Evolutionary conservation across 2,797 vertebrate genomes (phyloP), one percentile per base, ranked within the genome.

Genomic region (Podarcis siculus): DNA sequence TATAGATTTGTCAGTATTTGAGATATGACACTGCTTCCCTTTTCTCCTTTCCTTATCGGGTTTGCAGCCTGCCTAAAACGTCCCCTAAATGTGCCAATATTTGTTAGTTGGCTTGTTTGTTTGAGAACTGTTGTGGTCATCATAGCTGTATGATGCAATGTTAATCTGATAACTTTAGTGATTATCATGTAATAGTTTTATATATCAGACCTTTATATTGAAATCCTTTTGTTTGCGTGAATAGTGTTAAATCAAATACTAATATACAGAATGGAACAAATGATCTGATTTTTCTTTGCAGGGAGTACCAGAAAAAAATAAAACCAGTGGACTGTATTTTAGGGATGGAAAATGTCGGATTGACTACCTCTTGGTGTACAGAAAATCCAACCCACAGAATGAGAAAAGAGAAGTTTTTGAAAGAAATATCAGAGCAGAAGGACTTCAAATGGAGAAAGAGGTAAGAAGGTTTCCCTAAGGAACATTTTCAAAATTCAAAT

Each of bases 371-470:
- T 97, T 99, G 89, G 98, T 99, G 35, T 98, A 99, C 82, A 97
- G 98, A 95, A 99, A 98, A 97, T 98, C 98, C 91, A 98, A 95
- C 87, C 95, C 95, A 0, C 98, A 98, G 91, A 96, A 97, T 2
- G 98, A 98, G 93, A 99, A 98, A 94, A 98, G 98, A 92, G 98
- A 99, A 91, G 93, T 99, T 72, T 99, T 98, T 96, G 98, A 99
- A 95, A 97, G 98, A 92, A 99, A 99, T 95, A 97, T 99, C 87
- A 97, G 98, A 89, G 98, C 98, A 83, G 98, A 99, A 96, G 98
- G 98, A 83, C 92, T 99, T 86, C 98, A 98, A 72, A 98, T 98
- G 98, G 98, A 99, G 87, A 99, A 99, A 95, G 98, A 98, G 98
- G 98, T 98, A 96, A 95, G 86, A 89, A 1, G 67, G 6, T 75